Percentiles rank a stretch among this genome's conserved stretches.
These are phyloP conservation scores for Ctenosaura bakeri DNA, from an alignment of 2,797 vertebrate species.

Conservation along the genomic window DNA sequence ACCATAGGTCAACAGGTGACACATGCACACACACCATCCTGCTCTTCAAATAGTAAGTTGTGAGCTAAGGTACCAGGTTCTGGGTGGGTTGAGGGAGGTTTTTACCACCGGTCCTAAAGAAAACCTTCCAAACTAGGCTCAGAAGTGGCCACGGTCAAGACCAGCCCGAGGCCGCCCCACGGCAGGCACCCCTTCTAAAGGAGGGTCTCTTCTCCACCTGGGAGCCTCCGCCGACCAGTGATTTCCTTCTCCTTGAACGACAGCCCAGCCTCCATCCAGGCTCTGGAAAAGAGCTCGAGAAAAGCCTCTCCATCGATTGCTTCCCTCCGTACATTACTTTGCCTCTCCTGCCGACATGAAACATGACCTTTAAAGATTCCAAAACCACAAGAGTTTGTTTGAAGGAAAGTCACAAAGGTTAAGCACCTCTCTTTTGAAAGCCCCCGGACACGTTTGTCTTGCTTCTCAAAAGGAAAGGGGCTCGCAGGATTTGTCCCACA, in stretches of 20 bases:
- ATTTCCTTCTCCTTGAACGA: not conserved
- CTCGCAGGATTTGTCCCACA: too few species aligned
- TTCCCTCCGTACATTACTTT: not conserved
- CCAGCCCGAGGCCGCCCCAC: not conserved
- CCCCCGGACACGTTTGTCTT: not conserved
- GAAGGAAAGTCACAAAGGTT: not conserved
- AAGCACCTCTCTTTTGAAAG: not conserved
- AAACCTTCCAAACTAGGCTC: not conserved
- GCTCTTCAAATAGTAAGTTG: too few species aligned
- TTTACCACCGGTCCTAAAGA: not conserved
- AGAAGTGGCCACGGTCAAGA: not conserved
- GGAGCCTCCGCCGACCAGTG: not conserved
- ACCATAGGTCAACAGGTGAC: too few species aligned
- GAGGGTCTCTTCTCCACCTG: not conserved
- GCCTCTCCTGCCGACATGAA: constrained; percentile 1
- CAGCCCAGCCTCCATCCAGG: not conserved
- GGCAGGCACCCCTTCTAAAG: not conserved
- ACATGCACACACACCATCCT: too few species aligned
- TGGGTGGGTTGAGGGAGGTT: not conserved
- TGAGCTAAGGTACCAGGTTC: not conserved
- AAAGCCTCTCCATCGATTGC: not conserved
- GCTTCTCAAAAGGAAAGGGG: not conserved
- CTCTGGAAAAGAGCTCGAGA: not conserved
- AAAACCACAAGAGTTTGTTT: not conserved
- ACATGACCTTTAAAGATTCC: not conserved